These are phyloP conservation scores for Amiota mariae DNA, from an alignment of 2,888 invertebrate genomes.

Conservation along the genomic window DNA sequence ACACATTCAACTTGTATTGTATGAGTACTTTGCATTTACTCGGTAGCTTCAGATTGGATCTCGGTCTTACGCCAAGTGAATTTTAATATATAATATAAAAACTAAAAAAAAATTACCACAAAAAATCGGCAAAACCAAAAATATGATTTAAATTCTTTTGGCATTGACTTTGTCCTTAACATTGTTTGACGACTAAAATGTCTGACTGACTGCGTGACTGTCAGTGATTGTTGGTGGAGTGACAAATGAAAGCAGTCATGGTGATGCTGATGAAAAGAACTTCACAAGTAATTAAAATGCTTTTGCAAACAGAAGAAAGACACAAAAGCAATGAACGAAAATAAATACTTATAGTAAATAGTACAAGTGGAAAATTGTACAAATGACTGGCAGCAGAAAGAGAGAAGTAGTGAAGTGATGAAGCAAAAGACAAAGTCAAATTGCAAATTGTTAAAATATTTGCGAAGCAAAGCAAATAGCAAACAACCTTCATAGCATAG, in stretches of 20 bases:
- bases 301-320: constrained; percentile 15
- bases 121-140: not conserved
- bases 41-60: too few relatives aligned
- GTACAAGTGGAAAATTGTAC: too few relatives aligned
- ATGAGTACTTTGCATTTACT: too few relatives aligned
- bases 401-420: not conserved
- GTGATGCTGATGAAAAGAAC: not conserved
- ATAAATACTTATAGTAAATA: not conserved
- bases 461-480: not conserved
- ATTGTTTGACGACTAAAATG: constrained; percentile 20
- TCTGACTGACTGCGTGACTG: too few relatives aligned
- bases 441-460: not conserved
- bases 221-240: not conserved
- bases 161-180: constrained; percentile 54
- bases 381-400: too few relatives aligned
- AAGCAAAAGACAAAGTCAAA: constrained; percentile 1
- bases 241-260: not conserved
- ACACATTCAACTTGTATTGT: too few relatives aligned
- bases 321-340: not conserved
- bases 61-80: too few relatives aligned
- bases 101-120: too few relatives aligned
- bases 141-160: constrained; percentile 32
- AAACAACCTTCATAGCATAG: not conserved
- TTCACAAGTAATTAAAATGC: constrained; percentile 27
- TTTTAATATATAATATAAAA: too few relatives aligned